Conservation (phyloP, 2,888 invertebrate genomes). For the Alcis repandata region DNA sequence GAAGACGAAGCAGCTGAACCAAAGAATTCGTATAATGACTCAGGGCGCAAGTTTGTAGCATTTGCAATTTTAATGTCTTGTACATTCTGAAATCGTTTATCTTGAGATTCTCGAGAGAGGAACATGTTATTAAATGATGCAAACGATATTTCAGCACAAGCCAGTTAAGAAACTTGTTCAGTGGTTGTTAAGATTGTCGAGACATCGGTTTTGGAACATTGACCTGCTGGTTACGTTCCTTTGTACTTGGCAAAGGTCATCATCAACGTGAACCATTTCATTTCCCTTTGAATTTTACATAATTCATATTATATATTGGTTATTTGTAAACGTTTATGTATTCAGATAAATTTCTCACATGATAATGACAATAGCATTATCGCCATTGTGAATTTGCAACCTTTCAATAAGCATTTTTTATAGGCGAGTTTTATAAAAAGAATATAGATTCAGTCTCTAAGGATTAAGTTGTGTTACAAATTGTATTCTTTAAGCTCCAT, state of each 20-base stretch:
- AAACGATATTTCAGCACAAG: slow-evolving; percentile 21
- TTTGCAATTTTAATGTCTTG: slow-evolving; percentile 16
- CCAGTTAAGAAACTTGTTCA: slow-evolving; percentile 19
- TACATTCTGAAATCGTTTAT: slow-evolving; percentile 20
- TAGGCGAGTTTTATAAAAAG: too few species aligned
- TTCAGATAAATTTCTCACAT: too few species aligned
- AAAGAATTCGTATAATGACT: slow-evolving; percentile 17
- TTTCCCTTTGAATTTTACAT: neutral
- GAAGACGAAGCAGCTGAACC: slow-evolving; percentile 8
- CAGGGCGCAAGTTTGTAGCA: slow-evolving; percentile 21
- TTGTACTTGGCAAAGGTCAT: slow-evolving; percentile 6
- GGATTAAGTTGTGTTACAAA: too few species aligned
- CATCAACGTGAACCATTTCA: neutral
- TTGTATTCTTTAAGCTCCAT: too few species aligned
- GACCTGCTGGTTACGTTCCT: slow-evolving; percentile 2
- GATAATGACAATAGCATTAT: too few species aligned
- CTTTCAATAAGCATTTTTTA: neutral
- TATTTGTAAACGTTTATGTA: neutral
- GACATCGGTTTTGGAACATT: slow-evolving; percentile 3
- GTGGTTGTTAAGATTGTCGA: slow-evolving; percentile 7
- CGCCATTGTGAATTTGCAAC: neutral
- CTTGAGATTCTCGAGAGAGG: slow-evolving; percentile 3
- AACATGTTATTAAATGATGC: slow-evolving; percentile 21
- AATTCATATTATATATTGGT: too few species aligned
- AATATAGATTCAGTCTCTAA: too few species aligned